Percentiles rank a stretch among this genome's conserved stretches.
These are phyloP conservation scores for Poeciliopsis prolifica DNA, from an alignment of 2,113 vertebrate genomes.

Conservation along the genomic window DNA sequence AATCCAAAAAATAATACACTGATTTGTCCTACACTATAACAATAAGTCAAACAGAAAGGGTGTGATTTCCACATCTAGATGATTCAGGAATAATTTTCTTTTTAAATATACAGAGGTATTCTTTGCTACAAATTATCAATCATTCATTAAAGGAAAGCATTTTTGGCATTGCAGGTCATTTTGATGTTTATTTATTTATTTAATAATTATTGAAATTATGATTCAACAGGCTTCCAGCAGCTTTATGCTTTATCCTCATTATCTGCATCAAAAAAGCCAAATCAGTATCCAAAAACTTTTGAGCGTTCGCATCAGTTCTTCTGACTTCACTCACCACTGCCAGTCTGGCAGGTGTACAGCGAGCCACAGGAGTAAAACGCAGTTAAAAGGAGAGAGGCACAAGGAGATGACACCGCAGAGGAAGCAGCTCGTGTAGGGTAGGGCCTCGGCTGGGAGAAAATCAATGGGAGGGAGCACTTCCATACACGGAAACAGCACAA, in stretches of 20 bases:
- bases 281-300: constrained; percentile 81
- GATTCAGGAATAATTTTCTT: too few species aligned
- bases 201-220: too few species aligned
- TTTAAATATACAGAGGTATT: too few species aligned
- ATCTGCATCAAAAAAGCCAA: constrained; percentile 81
- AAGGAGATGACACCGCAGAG: constrained; percentile 77
- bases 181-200: too few species aligned
- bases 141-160: too few species aligned
- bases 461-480: constrained; percentile 77
- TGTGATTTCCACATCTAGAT: too few species aligned
- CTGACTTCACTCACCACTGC: constrained; percentile 22
- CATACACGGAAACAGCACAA: constrained; percentile 72
- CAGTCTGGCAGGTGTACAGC: constrained; percentile 71
- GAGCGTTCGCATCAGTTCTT: constrained; percentile 68
- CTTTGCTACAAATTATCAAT: too few species aligned
- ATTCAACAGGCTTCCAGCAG: not conserved
- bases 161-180: too few species aligned
- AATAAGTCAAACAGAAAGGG: too few species aligned
- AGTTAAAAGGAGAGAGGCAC: constrained; percentile 77
- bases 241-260: constrained; percentile 66
- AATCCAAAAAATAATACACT: too few species aligned
- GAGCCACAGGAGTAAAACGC: constrained; percentile 76
- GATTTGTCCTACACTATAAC: too few species aligned
- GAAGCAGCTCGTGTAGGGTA: constrained; percentile 68
- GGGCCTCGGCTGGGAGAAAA: constrained; percentile 76